Evolutionary conservation across 2,888 invertebrate genomes (phyloP).

Genomic region (Lamproptera curius): DNA sequence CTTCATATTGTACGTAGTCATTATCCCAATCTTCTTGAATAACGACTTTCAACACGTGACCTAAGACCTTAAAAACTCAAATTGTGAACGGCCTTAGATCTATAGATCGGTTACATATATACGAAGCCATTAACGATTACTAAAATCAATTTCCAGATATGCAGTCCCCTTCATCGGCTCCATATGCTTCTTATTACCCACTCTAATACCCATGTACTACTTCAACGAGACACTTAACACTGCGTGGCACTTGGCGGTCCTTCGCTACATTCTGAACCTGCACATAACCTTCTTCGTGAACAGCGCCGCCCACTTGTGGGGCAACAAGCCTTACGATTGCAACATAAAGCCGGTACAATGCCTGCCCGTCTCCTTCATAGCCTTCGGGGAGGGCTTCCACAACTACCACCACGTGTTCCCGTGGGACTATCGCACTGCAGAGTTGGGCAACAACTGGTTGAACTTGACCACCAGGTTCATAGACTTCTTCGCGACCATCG

Average conservation of each 20-base stretch:
- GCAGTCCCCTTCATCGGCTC: constrained; percentile 80
- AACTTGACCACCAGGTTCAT: constrained; percentile 44
- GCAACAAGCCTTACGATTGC: constrained; percentile 63
- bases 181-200: constrained; percentile 64
- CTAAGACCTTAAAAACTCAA: too few relatives aligned
- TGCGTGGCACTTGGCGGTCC: constrained; percentile 50
- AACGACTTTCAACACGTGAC: too few relatives aligned
- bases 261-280: constrained; percentile 77
- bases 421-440: constrained; percentile 45
- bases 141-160: constrained; percentile 67
- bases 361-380: constrained; percentile 30
- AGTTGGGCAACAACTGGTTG: constrained; percentile 36
- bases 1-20: too few relatives aligned
- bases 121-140: too few relatives aligned
- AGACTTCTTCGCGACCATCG: constrained; percentile 45
- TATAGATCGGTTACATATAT: too few relatives aligned
- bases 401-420: constrained; percentile 52
- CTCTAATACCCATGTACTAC: constrained; percentile 67
- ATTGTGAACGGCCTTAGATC: too few relatives aligned
- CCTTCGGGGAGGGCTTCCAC: constrained; percentile 49
- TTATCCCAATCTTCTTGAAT: too few relatives aligned
- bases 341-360: constrained; percentile 37
- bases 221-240: constrained; percentile 74
- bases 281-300: constrained; percentile 71
- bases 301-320: constrained; percentile 78